Conservation (phyloP, 2,888 invertebrate genomes). For the Autographa gamma region DNA sequence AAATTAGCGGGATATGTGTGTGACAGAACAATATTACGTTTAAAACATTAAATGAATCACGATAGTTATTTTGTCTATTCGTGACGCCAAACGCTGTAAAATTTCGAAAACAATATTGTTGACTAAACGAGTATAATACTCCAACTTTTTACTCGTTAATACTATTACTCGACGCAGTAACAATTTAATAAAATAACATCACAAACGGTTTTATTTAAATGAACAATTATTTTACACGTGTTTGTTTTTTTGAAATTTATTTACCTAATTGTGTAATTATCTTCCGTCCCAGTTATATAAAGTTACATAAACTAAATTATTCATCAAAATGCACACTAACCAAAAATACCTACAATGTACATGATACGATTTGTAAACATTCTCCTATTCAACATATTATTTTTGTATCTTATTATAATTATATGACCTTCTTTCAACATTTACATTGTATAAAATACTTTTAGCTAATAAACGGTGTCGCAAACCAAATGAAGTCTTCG, state of each 20-base stretch:
- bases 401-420: too few relatives aligned
- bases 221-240: not conserved
- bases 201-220: not conserved
- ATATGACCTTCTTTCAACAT: too few relatives aligned
- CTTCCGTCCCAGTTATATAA: too few relatives aligned
- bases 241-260: too few relatives aligned
- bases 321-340: not conserved
- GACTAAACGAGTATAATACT: constrained; percentile 4
- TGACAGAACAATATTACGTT: not conserved
- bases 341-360: not conserved
- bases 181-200: not conserved
- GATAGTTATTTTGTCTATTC: constrained; percentile 7
- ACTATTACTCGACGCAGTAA: not conserved
- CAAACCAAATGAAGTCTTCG: not conserved
- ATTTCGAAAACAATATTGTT: not conserved
- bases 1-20: not conserved
- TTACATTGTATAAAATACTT: too few relatives aligned
- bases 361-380: not conserved
- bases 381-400: not conserved
- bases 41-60: not conserved
- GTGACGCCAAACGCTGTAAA: constrained; percentile 6
- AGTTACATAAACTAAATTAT: not conserved
- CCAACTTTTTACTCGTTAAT: not conserved
- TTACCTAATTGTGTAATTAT: too few relatives aligned
- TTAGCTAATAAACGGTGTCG: not conserved